These are phyloP conservation scores for Machimus atricapillus DNA, from an alignment of 2,888 invertebrate species.

Conservation along the genomic window DNA sequence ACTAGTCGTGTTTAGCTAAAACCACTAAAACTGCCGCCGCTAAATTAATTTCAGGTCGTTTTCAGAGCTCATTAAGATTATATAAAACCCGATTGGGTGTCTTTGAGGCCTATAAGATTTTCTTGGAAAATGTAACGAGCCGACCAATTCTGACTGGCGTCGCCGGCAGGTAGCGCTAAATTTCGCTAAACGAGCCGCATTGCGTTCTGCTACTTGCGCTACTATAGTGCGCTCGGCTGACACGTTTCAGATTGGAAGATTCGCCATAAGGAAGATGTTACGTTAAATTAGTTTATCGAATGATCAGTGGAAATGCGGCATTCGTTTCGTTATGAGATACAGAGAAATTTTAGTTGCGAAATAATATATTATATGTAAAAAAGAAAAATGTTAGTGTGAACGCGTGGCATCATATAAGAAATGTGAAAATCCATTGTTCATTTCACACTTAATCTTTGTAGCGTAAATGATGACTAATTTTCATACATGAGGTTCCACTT, in stretches of 20 bases:
- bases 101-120: background rate
- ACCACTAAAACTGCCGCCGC: background rate
- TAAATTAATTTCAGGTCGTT: background rate
- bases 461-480: background rate
- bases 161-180: background rate
- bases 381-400: background rate
- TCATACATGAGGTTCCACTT: background rate
- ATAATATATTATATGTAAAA: background rate
- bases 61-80: background rate
- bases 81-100: background rate
- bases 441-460: background rate
- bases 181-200: background rate
- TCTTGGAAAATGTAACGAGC: background rate
- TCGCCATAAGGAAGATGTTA: background rate
- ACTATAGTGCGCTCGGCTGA: background rate
- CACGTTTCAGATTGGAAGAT: background rate
- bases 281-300: background rate
- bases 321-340: background rate
- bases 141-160: background rate
- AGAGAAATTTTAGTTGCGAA: background rate
- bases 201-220: background rate
- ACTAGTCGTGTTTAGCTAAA: background rate
- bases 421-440: background rate
- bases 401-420: background rate
- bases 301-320: background rate